Percentiles rank a stretch among this genome's conserved stretches.
Conservation (phyloP, 2,113 vertebrate genomes). For the Hemiscyllium ocellatum region DNA sequence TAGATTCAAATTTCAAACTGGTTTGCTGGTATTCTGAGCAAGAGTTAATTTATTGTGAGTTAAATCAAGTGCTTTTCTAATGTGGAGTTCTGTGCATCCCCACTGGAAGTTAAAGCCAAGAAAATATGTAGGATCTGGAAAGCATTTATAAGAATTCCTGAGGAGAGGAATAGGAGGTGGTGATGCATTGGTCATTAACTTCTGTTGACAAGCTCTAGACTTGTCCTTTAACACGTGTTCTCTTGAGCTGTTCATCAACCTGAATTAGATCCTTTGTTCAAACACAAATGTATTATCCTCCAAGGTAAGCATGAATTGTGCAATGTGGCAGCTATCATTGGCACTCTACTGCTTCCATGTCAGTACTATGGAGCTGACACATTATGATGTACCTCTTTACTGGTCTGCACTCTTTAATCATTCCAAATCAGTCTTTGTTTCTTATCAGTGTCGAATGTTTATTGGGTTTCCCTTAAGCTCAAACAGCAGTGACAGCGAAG, state of each 20-base stretch:
- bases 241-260: slow-evolving; percentile 9
- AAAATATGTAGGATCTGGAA: background rate
- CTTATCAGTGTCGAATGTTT: background rate
- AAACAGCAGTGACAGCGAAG: background rate
- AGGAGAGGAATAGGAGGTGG: slow-evolving; percentile 9
- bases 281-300: slow-evolving; percentile 2
- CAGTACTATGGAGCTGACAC: background rate
- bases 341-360: background rate
- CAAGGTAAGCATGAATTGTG: background rate
- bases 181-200: slow-evolving; percentile 32
- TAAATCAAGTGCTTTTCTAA: background rate
- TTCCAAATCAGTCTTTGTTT: background rate
- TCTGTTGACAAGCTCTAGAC: slow-evolving; percentile 28
- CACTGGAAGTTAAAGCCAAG: background rate
- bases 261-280: slow-evolving; percentile 30
- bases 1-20: background rate
- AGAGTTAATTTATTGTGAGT: background rate
- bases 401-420: background rate
- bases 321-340: background rate
- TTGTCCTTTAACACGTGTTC: slow-evolving; percentile 17
- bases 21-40: background rate
- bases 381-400: background rate
- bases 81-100: background rate
- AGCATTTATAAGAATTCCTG: slow-evolving; percentile 28
- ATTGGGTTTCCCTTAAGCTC: background rate